Conservation (phyloP, 1,140 invertebrate species). For the Leptopilina boulardi region DNA sequence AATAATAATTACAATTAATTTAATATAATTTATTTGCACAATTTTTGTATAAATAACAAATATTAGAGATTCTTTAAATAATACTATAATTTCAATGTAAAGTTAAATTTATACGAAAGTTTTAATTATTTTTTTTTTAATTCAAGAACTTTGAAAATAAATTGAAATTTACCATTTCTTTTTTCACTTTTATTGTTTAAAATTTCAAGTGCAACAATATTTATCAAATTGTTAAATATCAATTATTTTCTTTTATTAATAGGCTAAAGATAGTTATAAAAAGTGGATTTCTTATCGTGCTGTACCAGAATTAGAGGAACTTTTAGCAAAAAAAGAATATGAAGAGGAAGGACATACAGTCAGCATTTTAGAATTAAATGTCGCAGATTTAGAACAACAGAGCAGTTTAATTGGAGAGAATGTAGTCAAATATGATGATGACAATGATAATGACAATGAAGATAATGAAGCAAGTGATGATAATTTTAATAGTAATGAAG, state of each 20-base stretch:
- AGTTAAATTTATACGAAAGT: too few species aligned
- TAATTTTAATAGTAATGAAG: constrained; percentile 61
- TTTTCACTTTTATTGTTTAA: too few species aligned
- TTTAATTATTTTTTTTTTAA: too few species aligned
- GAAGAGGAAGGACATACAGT: constrained; percentile 86
- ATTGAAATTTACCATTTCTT: too few species aligned
- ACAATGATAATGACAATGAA: constrained; percentile 68
- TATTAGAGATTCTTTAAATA: too few species aligned
- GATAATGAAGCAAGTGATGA: constrained; percentile 62
- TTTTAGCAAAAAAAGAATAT: constrained; percentile 80
- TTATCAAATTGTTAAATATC: too few species aligned
- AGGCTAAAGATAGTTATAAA: constrained; percentile 82
- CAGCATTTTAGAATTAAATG: constrained; percentile 83
- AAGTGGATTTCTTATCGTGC: constrained; percentile 80
- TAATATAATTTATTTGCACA: too few species aligned
- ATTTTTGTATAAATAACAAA: too few species aligned
- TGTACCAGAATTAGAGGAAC: constrained; percentile 81
- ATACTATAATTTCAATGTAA: too few species aligned
- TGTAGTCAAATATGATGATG: constrained; percentile 74
- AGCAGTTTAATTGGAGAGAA: constrained; percentile 84
- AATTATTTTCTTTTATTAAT: constrained; percentile 19
- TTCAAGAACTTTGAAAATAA: too few species aligned
- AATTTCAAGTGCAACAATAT: too few species aligned
- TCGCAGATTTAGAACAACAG: constrained; percentile 80
- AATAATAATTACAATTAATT: not conserved